A percentile compares a stretch with the other conserved stretches of the same genome.
These are phyloP conservation scores for Novumbra hubbsi DNA, from an alignment of 2,797 vertebrate species.

Conservation along the genomic window DNA sequence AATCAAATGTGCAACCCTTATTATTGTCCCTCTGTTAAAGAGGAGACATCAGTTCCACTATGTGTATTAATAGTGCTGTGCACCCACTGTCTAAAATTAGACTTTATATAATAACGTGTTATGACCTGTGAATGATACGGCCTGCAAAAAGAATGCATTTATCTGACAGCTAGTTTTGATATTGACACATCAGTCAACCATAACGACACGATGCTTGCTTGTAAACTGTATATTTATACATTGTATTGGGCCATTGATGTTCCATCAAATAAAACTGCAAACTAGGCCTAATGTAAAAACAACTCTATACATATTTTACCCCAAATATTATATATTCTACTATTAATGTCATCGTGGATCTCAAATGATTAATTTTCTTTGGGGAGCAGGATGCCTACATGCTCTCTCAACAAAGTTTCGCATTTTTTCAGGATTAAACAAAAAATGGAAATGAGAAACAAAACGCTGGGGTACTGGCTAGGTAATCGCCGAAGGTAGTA, in stretches of 20 bases:
- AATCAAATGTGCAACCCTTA: not conserved
- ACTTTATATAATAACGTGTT: not conserved
- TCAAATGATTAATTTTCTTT: no score
- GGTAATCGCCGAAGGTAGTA: not conserved
- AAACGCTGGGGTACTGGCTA: not conserved
- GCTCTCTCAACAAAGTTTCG: not conserved
- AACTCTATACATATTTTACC: not conserved
- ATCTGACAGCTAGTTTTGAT: not conserved
- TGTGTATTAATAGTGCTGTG: not conserved
- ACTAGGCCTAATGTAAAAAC: not conserved
- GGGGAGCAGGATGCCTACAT: no score
- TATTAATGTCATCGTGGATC: no score
- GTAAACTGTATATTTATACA: not conserved
- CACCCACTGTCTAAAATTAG: not conserved
- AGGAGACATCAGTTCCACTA: not conserved
- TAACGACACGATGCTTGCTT: not conserved
- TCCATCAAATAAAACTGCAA: not conserved
- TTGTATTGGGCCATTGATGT: not conserved
- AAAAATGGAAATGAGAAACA: not conserved
- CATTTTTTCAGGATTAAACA: conserved; percentile 8
- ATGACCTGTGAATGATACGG: not conserved
- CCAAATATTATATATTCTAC: no score
- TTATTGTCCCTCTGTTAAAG: not conserved
- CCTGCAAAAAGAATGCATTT: not conserved
- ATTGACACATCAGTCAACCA: not conserved